phyloP scores from a whole-genome alignment of 2,113 vertebrate species.

The Oncorhynchus tshawytscha region DNA sequence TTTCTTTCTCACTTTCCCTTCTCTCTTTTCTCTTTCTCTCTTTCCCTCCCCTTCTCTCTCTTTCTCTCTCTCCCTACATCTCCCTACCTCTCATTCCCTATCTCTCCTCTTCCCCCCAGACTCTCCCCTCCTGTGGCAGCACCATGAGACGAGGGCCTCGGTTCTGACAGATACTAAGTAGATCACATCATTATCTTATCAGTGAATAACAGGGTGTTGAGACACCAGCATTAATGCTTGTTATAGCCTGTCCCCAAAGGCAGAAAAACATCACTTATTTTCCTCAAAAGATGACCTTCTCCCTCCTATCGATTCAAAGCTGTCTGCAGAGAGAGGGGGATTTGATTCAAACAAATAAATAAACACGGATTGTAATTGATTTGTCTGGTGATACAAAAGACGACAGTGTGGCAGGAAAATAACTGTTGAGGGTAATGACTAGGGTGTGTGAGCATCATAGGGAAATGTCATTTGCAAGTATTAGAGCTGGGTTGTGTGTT shows the following conservation, averaged over 20 bases:
- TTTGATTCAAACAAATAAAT: slow-evolving; percentile 8
- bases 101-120: not conserved
- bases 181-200: slow-evolving; percentile 8
- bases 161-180: slow-evolving; percentile 23
- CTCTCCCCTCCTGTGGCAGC: slow-evolving; percentile 4
- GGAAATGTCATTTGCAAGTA: not conserved
- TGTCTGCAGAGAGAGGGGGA: not conserved
- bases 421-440: too few species aligned
- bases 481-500: not conserved
- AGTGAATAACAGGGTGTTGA: slow-evolving; percentile 26
- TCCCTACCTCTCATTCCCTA: not conserved
- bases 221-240: not conserved
- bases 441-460: too few species aligned
- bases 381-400: not conserved
- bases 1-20: not conserved
- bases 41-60: not conserved
- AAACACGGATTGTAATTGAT: slow-evolving; percentile 8
- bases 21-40: not conserved
- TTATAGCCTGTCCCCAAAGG: slow-evolving; percentile 4
- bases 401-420: not conserved
- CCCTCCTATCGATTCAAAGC: slow-evolving; percentile 5
- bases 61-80: not conserved
- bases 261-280: slow-evolving; percentile 13
- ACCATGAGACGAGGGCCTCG: not conserved
- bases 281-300: slow-evolving; percentile 14